Evolutionary conservation across 2,888 invertebrate species (phyloP), one percentile per base, ranked within the genome.

Genomic region (Latheticus oryzae): DNA sequence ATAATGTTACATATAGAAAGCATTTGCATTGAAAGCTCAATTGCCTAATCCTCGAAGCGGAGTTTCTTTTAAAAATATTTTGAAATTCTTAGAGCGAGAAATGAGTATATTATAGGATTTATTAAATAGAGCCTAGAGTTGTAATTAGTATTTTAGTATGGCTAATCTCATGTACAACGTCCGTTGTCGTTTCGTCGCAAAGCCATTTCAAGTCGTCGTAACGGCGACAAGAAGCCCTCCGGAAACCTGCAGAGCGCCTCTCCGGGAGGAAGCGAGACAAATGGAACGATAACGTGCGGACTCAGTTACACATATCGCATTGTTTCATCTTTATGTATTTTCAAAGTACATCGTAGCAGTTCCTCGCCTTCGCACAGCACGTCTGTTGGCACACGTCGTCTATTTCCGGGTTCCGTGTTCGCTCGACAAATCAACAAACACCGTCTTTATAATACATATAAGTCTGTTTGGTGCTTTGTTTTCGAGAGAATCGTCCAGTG

Each of bases 271-370:
- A 73, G 66, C 67, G 68, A 67, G 71, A 73, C 75, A 72, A 75
- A 76, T 73, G 72, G 69, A 74, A 73, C 68, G 73, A 74, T 73
- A 74, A 72, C 71, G 70, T 67, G 68, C 68, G 55, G 66, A 67
- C 65, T 71, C 65, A 66, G 67, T 70, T 72, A 68, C 69, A 69
- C 70, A 71, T 75, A 76, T 76, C 74, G 73, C 73, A 70, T 72
- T 73, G 73, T 76, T 74, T 74, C 72, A 76, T 77, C 76, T 76
- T 74, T 75, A 75, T 74, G 74, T 73, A 73, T 76, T 76, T 76
- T 74, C 71, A 69, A 73, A 72, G 63, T 69, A 66, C 65, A 62
- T 57, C 66, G 60, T 60, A 57, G 65, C 43, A 24, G 58, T 42
- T 51, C 56, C 58, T 60, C 58, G 58, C 54, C 51, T 33, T 66